Conservation (phyloP, 2,797 vertebrate species). For the Acanthurus leucopareius region DNA sequence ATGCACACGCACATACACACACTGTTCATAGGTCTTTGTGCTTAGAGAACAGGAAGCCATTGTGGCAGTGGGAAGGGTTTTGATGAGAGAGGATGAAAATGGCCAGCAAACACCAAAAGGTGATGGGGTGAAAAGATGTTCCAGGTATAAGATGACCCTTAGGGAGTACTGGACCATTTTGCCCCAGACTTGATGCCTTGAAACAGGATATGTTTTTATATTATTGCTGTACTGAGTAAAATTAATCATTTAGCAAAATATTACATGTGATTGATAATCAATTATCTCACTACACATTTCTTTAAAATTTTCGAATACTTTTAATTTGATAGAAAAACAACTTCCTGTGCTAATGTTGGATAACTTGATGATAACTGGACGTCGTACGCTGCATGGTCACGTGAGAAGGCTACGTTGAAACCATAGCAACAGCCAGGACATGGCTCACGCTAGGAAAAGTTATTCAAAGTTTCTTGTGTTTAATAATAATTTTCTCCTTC, state of each 20-base stretch:
- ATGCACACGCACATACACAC: too few species aligned
- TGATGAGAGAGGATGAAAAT: not conserved
- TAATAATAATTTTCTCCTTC: not conserved
- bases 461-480: not conserved
- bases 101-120: not conserved
- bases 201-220: not conserved
- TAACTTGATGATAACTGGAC: not conserved
- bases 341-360: slow-evolving; percentile 7
- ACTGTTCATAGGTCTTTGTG: too few species aligned
- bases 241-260: not conserved
- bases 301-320: not conserved
- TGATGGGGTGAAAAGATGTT: not conserved
- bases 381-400: not conserved
- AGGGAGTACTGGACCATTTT: not conserved
- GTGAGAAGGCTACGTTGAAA: slow-evolving; percentile 48
- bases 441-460: not conserved
- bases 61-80: slow-evolving; percentile 5
- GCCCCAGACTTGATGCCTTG: not conserved
- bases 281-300: rapidly evolving
- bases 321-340: slow-evolving; percentile 42
- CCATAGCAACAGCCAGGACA: slow-evolving; percentile 64
- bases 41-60: too few species aligned
- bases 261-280: not conserved
- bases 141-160: not conserved
- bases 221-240: not conserved